phyloP scores from a whole-genome alignment of 2,888 invertebrate genomes.

The Thera obeliscata region DNA sequence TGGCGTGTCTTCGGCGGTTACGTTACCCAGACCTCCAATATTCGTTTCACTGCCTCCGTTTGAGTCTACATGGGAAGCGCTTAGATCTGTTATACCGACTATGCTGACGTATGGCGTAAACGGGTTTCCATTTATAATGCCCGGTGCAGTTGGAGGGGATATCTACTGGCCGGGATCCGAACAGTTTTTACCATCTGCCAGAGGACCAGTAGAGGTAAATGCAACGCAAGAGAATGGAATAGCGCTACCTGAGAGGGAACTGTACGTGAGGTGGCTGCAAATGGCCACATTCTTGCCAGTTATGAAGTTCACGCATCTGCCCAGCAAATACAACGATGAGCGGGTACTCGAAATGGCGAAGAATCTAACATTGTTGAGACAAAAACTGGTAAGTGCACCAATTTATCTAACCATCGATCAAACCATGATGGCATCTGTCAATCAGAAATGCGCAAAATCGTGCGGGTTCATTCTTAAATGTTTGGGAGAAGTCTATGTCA shows the following conservation, averaged over 20 bases:
- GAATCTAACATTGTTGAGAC: slow-evolving; percentile 88
- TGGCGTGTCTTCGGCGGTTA: slow-evolving; percentile 93
- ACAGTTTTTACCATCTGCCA: slow-evolving; percentile 81
- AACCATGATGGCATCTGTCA: no score
- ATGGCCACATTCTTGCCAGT: slow-evolving; percentile 95
- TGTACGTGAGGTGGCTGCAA: slow-evolving; percentile 96
- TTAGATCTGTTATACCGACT: slow-evolving; percentile 93
- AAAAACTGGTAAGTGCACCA: slow-evolving; percentile 72
- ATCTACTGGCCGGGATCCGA: slow-evolving; percentile 86
- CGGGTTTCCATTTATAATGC: slow-evolving; percentile 96
- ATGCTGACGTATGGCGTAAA: slow-evolving; percentile 94
- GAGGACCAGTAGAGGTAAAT: slow-evolving; percentile 69
- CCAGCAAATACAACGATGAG: slow-evolving; percentile 94
- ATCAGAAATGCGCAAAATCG: no score
- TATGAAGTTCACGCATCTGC: slow-evolving; percentile 95
- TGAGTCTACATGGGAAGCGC: slow-evolving; percentile 94
- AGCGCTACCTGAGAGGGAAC: slow-evolving; percentile 89
- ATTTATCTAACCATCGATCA: no score
- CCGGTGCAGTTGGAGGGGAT: slow-evolving; percentile 97
- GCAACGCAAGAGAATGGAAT: slow-evolving; percentile 72
- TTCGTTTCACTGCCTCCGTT: slow-evolving; percentile 94
- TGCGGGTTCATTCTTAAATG: no score
- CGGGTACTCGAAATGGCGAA: slow-evolving; percentile 91
- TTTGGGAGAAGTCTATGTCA: no score
- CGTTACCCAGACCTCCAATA: slow-evolving; percentile 92